Percentiles rank a stretch among this genome's conserved stretches.
These are phyloP conservation scores for Micoletzkya japonica DNA, from an alignment of 2,888 invertebrate genomes.

Conservation along the genomic window DNA sequence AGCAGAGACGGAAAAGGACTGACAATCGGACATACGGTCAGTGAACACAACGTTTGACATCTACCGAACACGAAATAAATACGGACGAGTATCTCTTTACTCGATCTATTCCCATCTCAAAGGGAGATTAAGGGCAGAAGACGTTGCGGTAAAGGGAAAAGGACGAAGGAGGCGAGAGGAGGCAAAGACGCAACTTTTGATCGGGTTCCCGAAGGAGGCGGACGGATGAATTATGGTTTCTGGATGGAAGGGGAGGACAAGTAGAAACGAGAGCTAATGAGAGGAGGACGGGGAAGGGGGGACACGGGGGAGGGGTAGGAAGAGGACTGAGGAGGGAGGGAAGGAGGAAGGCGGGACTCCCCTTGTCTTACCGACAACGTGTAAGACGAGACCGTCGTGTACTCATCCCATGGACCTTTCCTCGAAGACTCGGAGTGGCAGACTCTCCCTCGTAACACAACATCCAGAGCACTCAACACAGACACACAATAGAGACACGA, in stretches of 20 bases:
- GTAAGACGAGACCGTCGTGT: too few species aligned
- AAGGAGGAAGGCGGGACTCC: neutral
- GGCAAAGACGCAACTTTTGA: conserved; percentile 2
- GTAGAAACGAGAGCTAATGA: conserved; percentile 1
- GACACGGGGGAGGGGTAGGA: neutral
- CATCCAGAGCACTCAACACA: too few species aligned
- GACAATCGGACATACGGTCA: too few species aligned
- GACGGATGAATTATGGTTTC: conserved; percentile 1
- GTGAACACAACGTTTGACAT: too few species aligned
- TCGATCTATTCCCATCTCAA: neutral
- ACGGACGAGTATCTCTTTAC: neutral
- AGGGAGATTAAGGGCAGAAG: conserved; percentile 11
- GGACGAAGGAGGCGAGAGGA: conserved; percentile 20
- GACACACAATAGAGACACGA: too few species aligned
- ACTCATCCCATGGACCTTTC: too few species aligned
- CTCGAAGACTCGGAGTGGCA: too few species aligned
- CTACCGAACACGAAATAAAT: too few species aligned
- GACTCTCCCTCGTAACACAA: too few species aligned
- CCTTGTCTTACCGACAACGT: too few species aligned
- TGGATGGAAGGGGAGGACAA: neutral
- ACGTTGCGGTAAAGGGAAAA: neutral
- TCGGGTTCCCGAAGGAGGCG: neutral
- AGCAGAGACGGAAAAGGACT: neutral
- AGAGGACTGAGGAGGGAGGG: neutral
- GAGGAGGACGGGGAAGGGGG: neutral